phyloP scores from a whole-genome alignment of 2,888 invertebrate genomes.

The Ennomos erosarius region DNA sequence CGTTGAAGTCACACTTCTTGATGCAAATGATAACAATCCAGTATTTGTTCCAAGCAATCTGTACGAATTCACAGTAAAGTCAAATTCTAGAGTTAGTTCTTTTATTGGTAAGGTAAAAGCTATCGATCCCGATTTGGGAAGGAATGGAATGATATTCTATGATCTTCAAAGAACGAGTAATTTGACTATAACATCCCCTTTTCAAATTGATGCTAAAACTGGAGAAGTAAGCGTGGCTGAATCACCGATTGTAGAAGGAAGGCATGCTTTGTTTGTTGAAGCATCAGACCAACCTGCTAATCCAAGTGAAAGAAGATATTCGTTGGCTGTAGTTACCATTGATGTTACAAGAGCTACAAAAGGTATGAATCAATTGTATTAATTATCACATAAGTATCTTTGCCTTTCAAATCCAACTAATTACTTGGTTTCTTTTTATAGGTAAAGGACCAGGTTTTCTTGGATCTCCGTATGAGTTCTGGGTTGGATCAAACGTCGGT shows the following conservation, averaged over 20 bases:
- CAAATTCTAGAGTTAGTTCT: constrained; percentile 88
- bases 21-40: constrained; percentile 97
- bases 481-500: constrained; percentile 94
- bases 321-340: constrained; percentile 93
- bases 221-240: constrained; percentile 89
- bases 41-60: constrained; percentile 93
- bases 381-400: too few relatives aligned
- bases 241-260: constrained; percentile 88
- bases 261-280: constrained; percentile 93
- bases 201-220: constrained; percentile 89
- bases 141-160: constrained; percentile 90
- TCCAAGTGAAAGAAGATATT: constrained; percentile 92
- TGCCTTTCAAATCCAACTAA: too few relatives aligned
- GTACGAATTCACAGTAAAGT: constrained; percentile 90
- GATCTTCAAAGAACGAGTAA: constrained; percentile 89
- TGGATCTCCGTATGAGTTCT: constrained; percentile 95
- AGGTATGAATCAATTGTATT: constrained; percentile 56
- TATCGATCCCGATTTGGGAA: constrained; percentile 91
- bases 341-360: constrained; percentile 87
- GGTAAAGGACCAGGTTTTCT: constrained; percentile 90
- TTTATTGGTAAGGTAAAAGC: constrained; percentile 92
- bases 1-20: constrained; percentile 92
- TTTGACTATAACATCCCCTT: constrained; percentile 87
- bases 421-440: constrained; percentile 48
- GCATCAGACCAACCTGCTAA: constrained; percentile 93